Conservation (phyloP, 1,140 invertebrate species). For the Zaprionus kolodkinae region DNA sequence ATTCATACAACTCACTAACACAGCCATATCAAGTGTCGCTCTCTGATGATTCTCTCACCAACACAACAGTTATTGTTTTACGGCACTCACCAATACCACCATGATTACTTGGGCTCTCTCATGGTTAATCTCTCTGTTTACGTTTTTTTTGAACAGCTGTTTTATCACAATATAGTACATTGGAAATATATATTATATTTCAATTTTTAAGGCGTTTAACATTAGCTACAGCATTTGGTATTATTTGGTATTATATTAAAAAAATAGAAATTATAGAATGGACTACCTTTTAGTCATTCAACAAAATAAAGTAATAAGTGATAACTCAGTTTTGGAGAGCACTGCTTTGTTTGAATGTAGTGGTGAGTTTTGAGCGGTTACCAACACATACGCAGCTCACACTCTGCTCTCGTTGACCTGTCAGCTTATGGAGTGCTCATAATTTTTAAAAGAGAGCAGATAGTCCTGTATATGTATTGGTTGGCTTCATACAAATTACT, state of each 20-base stretch:
- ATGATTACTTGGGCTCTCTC: not conserved
- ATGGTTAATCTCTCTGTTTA: not conserved
- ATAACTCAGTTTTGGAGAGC: not conserved
- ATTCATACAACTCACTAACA: too few relatives aligned
- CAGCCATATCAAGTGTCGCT: too few relatives aligned
- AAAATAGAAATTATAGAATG: not conserved
- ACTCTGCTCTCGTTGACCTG: not conserved
- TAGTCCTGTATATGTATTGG: conserved; percentile 3
- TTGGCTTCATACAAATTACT: not conserved
- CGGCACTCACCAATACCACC: not conserved
- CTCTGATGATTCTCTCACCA: not conserved
- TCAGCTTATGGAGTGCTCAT: not conserved
- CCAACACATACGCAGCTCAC: not conserved
- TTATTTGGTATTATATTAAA: not conserved
- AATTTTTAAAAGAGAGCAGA: conserved; percentile 7
- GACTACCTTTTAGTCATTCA: not conserved
- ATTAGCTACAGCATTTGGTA: too few relatives aligned
- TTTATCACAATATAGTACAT: not conserved
- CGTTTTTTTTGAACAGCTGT: not conserved
- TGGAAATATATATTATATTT: not conserved
- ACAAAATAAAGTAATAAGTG: not conserved
- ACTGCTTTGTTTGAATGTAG: not conserved
- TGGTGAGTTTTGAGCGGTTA: not conserved
- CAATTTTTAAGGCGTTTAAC: not conserved
- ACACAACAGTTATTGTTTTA: not conserved